Base-by-base conservation (phyloP, 2,888 invertebrate species). In the Bellardia bayeri region DNA sequence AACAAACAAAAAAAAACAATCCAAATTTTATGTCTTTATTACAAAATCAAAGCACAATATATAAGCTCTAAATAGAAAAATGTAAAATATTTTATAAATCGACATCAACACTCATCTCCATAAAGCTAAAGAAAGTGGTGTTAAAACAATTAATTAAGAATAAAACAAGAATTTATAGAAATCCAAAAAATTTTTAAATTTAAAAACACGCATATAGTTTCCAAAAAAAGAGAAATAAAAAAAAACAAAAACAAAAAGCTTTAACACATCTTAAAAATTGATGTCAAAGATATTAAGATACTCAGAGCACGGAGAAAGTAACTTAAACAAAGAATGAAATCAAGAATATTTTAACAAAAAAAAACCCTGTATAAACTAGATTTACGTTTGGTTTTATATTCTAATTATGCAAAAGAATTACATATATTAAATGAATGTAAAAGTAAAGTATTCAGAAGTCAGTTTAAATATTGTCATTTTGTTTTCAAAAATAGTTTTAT, bases 261-360 rank as follows among this genome's bases (percentile, higher is more conserved):
- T 37, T 2, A 51, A 37, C 1, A 37, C 3, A 37, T 37, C 37
- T 37, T 37, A 11, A 56, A 51, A 64, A 80, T 80, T 80, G 45
- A 75, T 85, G 85, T 71, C 85, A 85, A 85, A 80, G 23, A 54
- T 68, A 68, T 74, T 54, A 64, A 80, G 23, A 23, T 23, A 78
- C n/a, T 9, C 2, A 45, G 11, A 40, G 71, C 1, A 45, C 16
- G 11, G 69, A 63, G 80, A 80, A 80, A 80, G 80, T 80, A 51
- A 71, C 63, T 45, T 33, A 61, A 56, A 23, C 4, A 42, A 37
- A 63, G 2, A 76, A 68, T 66, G 11, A 80, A 30, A 58, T 33
- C 9, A 61, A 63, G 30, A 74, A 61, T 42, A 66, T 42, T 61
- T 61, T 37, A 16, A 64, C 9, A 13, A 40, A 63, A 3, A 49